Conservation (phyloP, 2,113 vertebrate genomes). For the Plecotus auritus region DNA sequence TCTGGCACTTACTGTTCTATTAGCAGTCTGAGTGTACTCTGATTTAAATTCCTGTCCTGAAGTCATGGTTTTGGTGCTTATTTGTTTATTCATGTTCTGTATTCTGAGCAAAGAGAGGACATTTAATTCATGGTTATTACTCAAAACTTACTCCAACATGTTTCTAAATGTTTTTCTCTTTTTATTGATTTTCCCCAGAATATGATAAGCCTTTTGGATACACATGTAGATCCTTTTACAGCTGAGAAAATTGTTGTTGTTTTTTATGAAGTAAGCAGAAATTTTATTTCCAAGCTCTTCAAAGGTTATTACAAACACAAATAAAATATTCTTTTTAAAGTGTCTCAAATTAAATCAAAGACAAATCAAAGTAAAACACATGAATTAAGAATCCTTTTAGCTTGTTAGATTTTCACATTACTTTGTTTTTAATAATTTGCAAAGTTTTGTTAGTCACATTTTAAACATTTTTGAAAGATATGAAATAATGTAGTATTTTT, state of each 20-base stretch:
- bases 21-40: not conserved
- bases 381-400: too few relatives aligned
- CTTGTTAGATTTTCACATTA: too few relatives aligned
- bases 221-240: not conserved
- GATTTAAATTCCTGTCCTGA: not conserved
- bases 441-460: too few relatives aligned
- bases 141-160: not conserved
- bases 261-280: too few relatives aligned
- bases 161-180: not conserved
- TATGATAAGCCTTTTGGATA: not conserved
- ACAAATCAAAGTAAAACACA: too few relatives aligned
- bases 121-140: not conserved
- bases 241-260: not conserved
- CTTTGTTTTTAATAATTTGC: too few relatives aligned
- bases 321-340: too few relatives aligned
- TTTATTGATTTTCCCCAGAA: not conserved
- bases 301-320: too few relatives aligned
- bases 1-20: not conserved
- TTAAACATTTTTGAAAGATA: too few relatives aligned
- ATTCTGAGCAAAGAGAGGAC: not conserved
- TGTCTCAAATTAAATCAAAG: too few relatives aligned
- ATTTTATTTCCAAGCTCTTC: too few relatives aligned
- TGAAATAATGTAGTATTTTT: too few relatives aligned
- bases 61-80: not conserved
- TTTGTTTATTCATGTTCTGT: not conserved